These are phyloP conservation scores for Crocidura indochinensis DNA, from an alignment of 2,797 vertebrate species.

Conservation along the genomic window DNA sequence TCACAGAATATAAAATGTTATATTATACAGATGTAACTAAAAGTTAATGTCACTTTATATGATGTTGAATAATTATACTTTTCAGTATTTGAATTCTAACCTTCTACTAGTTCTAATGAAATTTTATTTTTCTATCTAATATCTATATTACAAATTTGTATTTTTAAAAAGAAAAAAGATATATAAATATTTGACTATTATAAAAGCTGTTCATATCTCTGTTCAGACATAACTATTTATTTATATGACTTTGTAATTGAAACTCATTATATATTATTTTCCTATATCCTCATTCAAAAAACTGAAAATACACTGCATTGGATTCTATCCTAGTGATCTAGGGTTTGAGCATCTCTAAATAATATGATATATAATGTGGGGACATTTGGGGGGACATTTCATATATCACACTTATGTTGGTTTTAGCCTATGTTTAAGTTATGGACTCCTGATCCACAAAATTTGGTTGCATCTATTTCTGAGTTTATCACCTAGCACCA, in stretches of 20 bases:
- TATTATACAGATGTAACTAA: not conserved
- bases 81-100: not conserved
- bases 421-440: not conserved
- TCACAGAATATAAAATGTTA: conserved; percentile 1
- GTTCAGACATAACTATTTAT: not conserved
- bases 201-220: not conserved
- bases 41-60: not conserved
- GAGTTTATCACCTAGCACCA: not conserved
- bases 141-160: not conserved
- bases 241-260: not conserved
- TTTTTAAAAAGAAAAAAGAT: not conserved
- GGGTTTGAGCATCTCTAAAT: not conserved
- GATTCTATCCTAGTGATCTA: not conserved
- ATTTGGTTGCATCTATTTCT: not conserved
- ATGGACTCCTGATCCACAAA: not conserved
- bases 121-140: not conserved
- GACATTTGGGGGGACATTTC: not conserved
- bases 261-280: not conserved
- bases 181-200: not conserved
- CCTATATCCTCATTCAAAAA: not conserved
- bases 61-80: not conserved
- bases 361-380: not conserved
- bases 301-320: not conserved
- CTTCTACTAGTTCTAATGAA: not conserved
- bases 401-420: not conserved